A percentile compares a stretch with the other conserved stretches of the same genome.
phyloP scores from a whole-genome alignment of 2,888 invertebrate genomes.

The Campoplex capitator region DNA sequence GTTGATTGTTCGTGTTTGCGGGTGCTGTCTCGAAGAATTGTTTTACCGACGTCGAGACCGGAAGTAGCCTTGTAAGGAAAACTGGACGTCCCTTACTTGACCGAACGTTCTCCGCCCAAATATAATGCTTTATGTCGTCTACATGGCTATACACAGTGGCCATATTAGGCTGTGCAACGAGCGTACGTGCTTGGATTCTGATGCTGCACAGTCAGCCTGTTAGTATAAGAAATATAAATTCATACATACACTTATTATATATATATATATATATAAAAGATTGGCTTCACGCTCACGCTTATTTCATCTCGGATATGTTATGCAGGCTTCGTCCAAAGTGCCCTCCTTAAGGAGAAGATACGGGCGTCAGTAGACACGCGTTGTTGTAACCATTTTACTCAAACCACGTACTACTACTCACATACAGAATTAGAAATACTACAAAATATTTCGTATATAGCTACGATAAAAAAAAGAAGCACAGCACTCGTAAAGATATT shows the following conservation, averaged over 20 bases:
- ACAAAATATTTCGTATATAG: not conserved
- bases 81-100: conserved; percentile 65
- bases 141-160: conserved; percentile 49
- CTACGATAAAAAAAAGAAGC: not conserved
- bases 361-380: conserved; percentile 54
- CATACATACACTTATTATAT: not conserved
- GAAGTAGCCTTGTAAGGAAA: conserved; percentile 81
- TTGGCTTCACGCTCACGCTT: conserved; percentile 61
- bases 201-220: conserved; percentile 64
- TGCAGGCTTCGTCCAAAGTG: conserved; percentile 59
- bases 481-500: not conserved
- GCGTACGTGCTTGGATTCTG: conserved; percentile 78
- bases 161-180: conserved; percentile 73
- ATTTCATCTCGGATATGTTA: conserved; percentile 56
- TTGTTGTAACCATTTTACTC: conserved; percentile 44
- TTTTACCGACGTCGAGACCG: conserved; percentile 71
- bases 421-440: conserved; percentile 22
- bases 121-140: conserved; percentile 73
- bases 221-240: conserved; percentile 53
- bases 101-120: conserved; percentile 68
- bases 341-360: conserved; percentile 60
- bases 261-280: conserved; percentile 51
- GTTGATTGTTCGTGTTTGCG: conserved; percentile 39
- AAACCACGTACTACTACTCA: conserved; percentile 16
- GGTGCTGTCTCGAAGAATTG: conserved; percentile 39